These are phyloP conservation scores for Sinosuthora webbiana DNA, from an alignment of 2,113 vertebrate genomes.

Conservation along the genomic window DNA sequence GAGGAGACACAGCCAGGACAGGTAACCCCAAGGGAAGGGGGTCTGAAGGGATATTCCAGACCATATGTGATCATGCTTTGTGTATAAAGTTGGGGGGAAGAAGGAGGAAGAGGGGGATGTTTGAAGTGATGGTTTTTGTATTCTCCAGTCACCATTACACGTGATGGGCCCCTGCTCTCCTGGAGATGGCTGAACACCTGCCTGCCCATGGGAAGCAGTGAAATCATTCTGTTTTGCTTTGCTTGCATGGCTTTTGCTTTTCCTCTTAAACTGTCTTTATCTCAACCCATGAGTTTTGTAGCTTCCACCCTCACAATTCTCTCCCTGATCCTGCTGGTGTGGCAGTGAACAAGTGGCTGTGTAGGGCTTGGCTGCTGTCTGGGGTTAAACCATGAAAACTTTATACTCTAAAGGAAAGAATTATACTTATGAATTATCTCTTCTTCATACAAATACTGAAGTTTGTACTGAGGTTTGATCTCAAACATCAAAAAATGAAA, in stretches of 20 bases:
- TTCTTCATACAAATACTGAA: background rate
- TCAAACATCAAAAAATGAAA: background rate
- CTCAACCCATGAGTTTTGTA: background rate
- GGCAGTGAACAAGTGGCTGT: accelerated
- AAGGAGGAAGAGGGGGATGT: background rate
- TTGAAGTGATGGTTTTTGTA: background rate
- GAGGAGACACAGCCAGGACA: background rate
- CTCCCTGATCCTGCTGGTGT: background rate
- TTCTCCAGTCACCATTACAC: background rate
- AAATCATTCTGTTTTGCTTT: background rate
- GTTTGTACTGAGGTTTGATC: background rate
- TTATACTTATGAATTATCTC: background rate
- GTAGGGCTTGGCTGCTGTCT: background rate
- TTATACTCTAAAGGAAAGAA: background rate
- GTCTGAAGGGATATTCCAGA: background rate
- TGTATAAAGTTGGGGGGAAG: background rate
- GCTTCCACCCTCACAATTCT: background rate
- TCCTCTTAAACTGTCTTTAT: background rate
- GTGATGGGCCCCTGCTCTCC: background rate
- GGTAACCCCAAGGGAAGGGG: background rate
- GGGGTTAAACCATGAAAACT: background rate
- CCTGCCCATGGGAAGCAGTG: background rate
- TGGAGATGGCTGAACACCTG: background rate
- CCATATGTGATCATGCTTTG: background rate
- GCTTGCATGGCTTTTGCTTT: background rate